Evolutionary conservation across 2,888 invertebrate genomes (phyloP), one percentile per base, ranked within the genome.

Genomic region (Uloborus plumipes): DNA sequence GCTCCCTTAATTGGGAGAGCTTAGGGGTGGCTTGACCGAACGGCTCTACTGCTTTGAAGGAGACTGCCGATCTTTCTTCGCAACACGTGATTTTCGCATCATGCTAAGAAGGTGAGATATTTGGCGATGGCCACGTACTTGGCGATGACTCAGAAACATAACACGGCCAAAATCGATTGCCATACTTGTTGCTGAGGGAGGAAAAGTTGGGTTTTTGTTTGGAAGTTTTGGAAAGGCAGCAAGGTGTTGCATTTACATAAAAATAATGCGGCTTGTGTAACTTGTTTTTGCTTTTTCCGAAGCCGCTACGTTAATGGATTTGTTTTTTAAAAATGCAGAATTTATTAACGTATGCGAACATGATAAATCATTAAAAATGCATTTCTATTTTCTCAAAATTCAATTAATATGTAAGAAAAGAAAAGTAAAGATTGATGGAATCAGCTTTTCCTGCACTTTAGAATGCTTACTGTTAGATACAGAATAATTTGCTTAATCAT

Each of bases 21-120:
- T 18, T 47, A 58, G 9, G 14, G 65, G 58, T 55, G 50, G 16
- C 69, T 76, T 67, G 69, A 67, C 76, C 69, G 70, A 15, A 47
- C 31, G 47, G 50, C 31, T 20, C 64, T 62, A 53, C 61, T 49
- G 65, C 80, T 62, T 59, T 47, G n/a, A 50, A 74, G 50, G 39
- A 31, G 59, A 78, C 78, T 78, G 77, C 58, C 55, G 58, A 58
- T 49, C 64, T 74, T 39, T 39, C 39, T 39, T 39, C 39, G 74
- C 73, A 80, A 80, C 80, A 80, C 80, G 74, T 80, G 80, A 74
- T 80, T 74, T 74, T 70, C 64, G 51, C 51, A 55, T 65, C 71
- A 16, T 11, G n/a, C 53, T n/a, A 59, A 47, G 51, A 22, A 47
- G 76, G 67, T 62, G 53, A 64, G 64, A 26, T 70, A 39, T 39